Evolutionary conservation across 2,888 invertebrate genomes (phyloP), one percentile per base, ranked within the genome.

Genomic region (Thysanoteuthis rhombus): DNA sequence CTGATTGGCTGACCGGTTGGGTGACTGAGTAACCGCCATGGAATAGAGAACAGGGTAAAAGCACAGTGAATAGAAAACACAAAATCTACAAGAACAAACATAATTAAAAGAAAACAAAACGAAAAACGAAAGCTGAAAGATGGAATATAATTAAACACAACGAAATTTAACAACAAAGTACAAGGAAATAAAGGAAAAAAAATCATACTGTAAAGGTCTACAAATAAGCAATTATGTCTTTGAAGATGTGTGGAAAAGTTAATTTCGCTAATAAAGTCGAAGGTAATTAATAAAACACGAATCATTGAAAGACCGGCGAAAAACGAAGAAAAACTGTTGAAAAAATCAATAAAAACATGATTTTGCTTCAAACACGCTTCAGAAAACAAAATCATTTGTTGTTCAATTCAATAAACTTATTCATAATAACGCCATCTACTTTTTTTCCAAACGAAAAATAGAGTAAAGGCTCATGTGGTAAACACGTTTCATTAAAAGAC

Each of bases 241-340:
- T 75, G 75, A 75, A n/a, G 75, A n/a, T 75, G 75, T 75, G 75
- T 75, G 75, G 75, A 75, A 75, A 75, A 75, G 75, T 75, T 75
- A 75, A 75, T 75, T 75, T 75, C 75, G n/a, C 75, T 75, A 75
- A 75, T 75, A 75, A 75, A 75, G 75, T 75, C 75, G 75, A 75
- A 75, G n/a, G 75, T 75, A 75, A 75, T 75, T 75, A 75, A 75
- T 75, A 75, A 75, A 75, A 75, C n/a, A 75, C 75, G 75, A 75
- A 75, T 75, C 75, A n/a, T 75, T 75, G 75, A n/a, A 75, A 75
- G n/a, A 16, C 3, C 75, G n/a, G n/a, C 75, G 75, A 75, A 75
- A n/a, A 36, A 75, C 75, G 75, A 75, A n/a, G n/a, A 75, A 75
- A n/a, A 75, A 75, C 52, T 75, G n/a, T 12, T n/a, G 36, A n/a